These are phyloP conservation scores for Ispidina lecontei DNA, from an alignment of 2,797 vertebrate species.

Conservation along the genomic window DNA sequence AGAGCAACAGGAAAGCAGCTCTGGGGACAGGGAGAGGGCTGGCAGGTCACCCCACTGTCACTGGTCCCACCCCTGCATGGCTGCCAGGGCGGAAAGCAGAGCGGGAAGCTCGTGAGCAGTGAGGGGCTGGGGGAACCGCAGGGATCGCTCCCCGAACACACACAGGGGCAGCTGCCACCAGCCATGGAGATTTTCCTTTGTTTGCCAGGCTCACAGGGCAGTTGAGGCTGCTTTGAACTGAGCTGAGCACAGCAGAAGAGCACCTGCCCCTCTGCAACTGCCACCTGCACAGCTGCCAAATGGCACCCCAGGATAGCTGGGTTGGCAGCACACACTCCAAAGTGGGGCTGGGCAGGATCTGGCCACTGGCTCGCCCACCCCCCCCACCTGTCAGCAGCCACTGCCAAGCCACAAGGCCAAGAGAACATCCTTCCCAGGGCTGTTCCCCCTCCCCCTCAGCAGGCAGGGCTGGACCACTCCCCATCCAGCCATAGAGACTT, in stretches of 20 bases:
- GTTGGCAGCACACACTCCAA: not conserved
- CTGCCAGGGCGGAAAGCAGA: not conserved
- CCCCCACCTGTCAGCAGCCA: not conserved
- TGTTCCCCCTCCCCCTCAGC: not conserved
- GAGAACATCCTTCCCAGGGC: rapidly evolving
- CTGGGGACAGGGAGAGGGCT: not conserved
- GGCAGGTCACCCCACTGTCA: not conserved
- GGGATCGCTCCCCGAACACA: not conserved
- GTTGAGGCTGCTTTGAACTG: not conserved
- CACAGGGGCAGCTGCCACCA: not conserved
- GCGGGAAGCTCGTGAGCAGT: not conserved
- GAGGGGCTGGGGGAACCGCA: not conserved
- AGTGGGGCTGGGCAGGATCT: not conserved
- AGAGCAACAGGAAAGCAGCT: not conserved
- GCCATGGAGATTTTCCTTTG: slow-evolving; percentile 19
- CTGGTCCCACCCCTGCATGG: rapidly evolving
- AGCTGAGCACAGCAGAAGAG: rapidly evolving
- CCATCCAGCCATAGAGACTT: slow-evolving; percentile 40
- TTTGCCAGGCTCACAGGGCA: not conserved
- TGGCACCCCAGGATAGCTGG: not conserved
- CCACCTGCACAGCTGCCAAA: not conserved
- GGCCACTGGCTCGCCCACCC: rapidly evolving
- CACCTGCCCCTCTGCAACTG: not conserved
- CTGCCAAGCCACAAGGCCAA: not conserved
- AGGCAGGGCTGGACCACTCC: not conserved